These are phyloP conservation scores for Tetranychus urticae DNA, from an alignment of 1,140 invertebrate species.

Conservation along the genomic window DNA sequence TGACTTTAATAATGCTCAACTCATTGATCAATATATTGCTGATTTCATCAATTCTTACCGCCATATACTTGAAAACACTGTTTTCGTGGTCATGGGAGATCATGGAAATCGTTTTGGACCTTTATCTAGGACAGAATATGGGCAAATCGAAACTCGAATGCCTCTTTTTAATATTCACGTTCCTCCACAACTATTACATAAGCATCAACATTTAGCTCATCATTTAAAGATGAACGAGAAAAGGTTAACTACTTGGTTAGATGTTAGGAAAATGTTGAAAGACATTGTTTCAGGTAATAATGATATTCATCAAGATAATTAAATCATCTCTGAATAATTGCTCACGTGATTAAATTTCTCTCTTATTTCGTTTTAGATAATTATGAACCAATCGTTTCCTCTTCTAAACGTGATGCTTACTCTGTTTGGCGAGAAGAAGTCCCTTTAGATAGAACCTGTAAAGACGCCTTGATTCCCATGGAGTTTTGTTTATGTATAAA, in stretches of 20 bases:
- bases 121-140: conserved; percentile 13
- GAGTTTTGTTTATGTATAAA: conserved; percentile 4
- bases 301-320: too few relatives aligned
- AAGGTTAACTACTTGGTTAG: conserved; percentile 12
- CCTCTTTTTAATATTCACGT: conserved; percentile 15
- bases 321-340: too few relatives aligned
- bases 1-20: conserved; percentile 8
- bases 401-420: neutral
- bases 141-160: conserved; percentile 18
- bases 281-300: conserved; percentile 11
- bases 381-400: neutral
- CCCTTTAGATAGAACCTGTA: conserved; percentile 4
- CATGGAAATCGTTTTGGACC: conserved; percentile 9
- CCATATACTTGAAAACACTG: conserved; percentile 2
- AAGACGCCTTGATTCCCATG: conserved; percentile 4
- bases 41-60: neutral
- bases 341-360: too few relatives aligned
- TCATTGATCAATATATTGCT: conserved; percentile 5
- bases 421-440: neutral
- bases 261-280: conserved; percentile 14
- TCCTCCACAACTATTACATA: conserved; percentile 9
- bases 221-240: conserved; percentile 5
- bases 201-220: conserved; percentile 9
- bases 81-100: conserved; percentile 8
- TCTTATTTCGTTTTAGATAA: too few relatives aligned